Conservation (phyloP, 2,888 invertebrate species). For the Sturmia bella region DNA sequence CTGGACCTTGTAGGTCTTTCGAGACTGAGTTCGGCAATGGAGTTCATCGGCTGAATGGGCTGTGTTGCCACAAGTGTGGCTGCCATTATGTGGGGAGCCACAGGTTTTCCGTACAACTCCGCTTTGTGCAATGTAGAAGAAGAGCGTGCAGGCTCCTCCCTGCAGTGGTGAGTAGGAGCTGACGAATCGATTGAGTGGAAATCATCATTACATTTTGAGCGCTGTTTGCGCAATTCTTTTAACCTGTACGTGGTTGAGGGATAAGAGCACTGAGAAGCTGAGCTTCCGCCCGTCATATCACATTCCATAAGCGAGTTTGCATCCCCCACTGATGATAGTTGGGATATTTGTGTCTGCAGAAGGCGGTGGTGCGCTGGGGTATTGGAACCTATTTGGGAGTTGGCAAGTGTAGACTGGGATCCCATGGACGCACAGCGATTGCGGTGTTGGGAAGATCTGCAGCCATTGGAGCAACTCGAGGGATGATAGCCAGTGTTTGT, state of each 20-base stretch:
- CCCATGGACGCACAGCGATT: constrained; percentile 78
- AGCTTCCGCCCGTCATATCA: constrained; percentile 69
- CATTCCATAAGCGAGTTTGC: constrained; percentile 77
- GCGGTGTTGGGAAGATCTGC: constrained; percentile 74
- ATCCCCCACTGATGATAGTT: constrained; percentile 78
- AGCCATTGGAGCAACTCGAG: constrained; percentile 62
- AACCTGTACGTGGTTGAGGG: constrained; percentile 71
- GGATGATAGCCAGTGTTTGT: constrained; percentile 49
- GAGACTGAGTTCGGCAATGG: constrained; percentile 70
- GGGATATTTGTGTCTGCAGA: constrained; percentile 79
- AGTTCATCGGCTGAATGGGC: constrained; percentile 70
- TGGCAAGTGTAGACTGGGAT: constrained; percentile 77
- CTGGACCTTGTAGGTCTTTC: constrained; percentile 71
- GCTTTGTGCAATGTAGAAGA: constrained; percentile 66
- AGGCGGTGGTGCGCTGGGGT: constrained; percentile 72
- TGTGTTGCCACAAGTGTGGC: constrained; percentile 65
- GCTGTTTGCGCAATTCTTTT: constrained; percentile 74
- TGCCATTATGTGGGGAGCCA: constrained; percentile 65
- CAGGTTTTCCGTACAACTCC: constrained; percentile 69
- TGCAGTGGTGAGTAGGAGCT: constrained; percentile 24
- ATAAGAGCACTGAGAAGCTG: constrained; percentile 58
- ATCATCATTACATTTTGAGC: constrained; percentile 72
- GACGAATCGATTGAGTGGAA: constrained; percentile 64
- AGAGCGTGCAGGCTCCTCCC: constrained; percentile 43
- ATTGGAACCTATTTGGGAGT: constrained; percentile 28